Percentiles rank a stretch among this genome's conserved stretches.
Evolutionary conservation across 2,888 invertebrate species (phyloP).

Genomic region (Chrysina gloriosa): DNA sequence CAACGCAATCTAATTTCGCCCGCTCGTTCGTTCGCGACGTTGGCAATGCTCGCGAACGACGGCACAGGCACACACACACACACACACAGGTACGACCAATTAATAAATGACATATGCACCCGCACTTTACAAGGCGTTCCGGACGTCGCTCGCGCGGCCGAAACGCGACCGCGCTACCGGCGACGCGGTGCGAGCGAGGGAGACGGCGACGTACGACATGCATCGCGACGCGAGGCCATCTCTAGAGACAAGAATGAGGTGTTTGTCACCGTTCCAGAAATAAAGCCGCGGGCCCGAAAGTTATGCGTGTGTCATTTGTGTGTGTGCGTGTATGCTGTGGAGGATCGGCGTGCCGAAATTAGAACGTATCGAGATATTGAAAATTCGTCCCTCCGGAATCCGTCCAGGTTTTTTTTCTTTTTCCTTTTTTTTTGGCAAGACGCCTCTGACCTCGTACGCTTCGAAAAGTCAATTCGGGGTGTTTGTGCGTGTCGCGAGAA

Average conservation of each 20-base stretch:
- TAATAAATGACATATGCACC: slow-evolving; percentile 37
- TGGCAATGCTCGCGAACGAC: slow-evolving; percentile 28
- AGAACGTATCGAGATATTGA: slow-evolving; percentile 31
- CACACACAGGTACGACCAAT: slow-evolving; percentile 27
- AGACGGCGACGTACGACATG: not conserved
- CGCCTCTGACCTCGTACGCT: too few relatives aligned
- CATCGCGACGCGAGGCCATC: not conserved
- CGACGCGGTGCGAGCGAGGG: not conserved
- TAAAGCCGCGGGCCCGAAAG: slow-evolving; percentile 32
- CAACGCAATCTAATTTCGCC: slow-evolving; percentile 29
- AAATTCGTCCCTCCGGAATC: slow-evolving; percentile 13
- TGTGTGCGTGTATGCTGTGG: too few relatives aligned
- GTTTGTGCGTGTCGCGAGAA: too few relatives aligned
- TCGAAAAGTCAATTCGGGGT: too few relatives aligned
- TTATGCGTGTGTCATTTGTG: slow-evolving; percentile 31
- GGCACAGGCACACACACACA: too few relatives aligned
- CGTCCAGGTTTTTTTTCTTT: not conserved
- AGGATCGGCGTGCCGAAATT: slow-evolving; percentile 27
- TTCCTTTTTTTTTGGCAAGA: not conserved
- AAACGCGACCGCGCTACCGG: not conserved
- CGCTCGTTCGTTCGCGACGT: not conserved
- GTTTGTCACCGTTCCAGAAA: slow-evolving; percentile 41
- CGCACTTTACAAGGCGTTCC: slow-evolving; percentile 29
- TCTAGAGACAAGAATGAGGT: slow-evolving; percentile 36
- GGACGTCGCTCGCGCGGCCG: not conserved